A percentile compares a stretch with the other conserved stretches of the same genome.
Conservation (phyloP, 2,797 vertebrate genomes). For the Halcyon badia region DNA sequence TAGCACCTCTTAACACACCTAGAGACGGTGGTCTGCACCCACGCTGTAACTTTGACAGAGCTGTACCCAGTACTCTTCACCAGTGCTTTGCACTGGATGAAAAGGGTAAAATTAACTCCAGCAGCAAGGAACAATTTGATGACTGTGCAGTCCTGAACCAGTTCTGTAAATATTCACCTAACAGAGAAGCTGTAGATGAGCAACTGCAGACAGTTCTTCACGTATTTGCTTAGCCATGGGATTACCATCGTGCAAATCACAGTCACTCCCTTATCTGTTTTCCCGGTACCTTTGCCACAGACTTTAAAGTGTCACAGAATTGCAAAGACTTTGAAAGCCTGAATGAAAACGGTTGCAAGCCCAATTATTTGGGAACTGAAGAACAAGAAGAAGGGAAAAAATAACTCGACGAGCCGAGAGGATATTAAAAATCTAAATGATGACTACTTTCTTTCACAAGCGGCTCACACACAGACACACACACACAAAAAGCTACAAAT, state of each 20-base stretch:
- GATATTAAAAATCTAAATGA: neutral
- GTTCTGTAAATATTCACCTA: neutral
- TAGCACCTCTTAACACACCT: neutral
- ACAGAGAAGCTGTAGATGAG: neutral
- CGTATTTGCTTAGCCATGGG: neutral
- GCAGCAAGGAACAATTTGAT: neutral
- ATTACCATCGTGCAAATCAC: neutral
- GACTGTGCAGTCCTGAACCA: neutral
- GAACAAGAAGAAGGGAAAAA: neutral
- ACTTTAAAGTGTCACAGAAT: neutral
- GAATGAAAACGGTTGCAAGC: neutral
- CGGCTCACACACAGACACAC: neutral
- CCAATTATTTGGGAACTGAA: neutral
- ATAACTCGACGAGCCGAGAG: fast-evolving
- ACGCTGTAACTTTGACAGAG: neutral
- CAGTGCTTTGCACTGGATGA: neutral
- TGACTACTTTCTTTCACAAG: neutral
- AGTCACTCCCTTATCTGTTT: neutral
- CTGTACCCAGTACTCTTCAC: neutral
- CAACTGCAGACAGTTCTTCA: neutral
- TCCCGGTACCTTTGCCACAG: neutral
- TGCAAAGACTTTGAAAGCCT: neutral
- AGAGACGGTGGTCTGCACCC: neutral
- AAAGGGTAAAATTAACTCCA: neutral
- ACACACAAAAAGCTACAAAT: neutral